Base-by-base conservation (phyloP, 2,113 vertebrate species). In the Sinocyclocheilus grahami region DNA sequence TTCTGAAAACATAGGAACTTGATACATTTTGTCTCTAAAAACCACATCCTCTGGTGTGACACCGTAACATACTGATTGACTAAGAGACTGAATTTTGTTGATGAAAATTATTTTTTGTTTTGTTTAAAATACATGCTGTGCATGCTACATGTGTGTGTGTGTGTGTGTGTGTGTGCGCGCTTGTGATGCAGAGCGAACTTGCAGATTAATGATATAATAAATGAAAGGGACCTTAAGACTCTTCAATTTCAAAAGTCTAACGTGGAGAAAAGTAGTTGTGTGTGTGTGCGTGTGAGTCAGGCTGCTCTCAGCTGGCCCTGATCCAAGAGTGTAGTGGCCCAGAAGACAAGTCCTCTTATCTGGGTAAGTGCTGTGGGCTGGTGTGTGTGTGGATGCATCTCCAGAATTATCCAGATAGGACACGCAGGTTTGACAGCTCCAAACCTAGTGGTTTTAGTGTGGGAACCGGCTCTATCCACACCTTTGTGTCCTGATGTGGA, bases 281-380 rank as follows among this genome's bases (percentile, higher is more conserved):
- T 82, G 62, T 82, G 8, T 69, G 24, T 33, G 27, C 27, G 27
- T 33, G 30, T 82, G 14, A 22, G 30, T 60, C 62, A 48, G 62
- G 27, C 62, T 53, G 80, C 14, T 82, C 42, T 20, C n/a, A 30
- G n/a, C 27, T 82, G 80, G 63, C 46, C 20, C 22, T 58, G 51
- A 72, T 71, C 51, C 82, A 83, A 58, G 77, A 37, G 51, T 55
- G 65, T 71, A 72, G 67, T n/a, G 67, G 67, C 67, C 48, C 67
- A 83, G 82, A 83, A 55, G 65, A 83, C 65, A 51, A 51, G 51
- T 58, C 46, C 51, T 74, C 82, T 83, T 51, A 72, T 83, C 51
- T 72, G 67, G 48, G 30, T 58, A 83, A 83, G 82, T 83, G 82
- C 67, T 83, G 55, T 62, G 55, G 77, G 55, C 30, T 20, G 22